These are phyloP conservation scores for Nasonia giraulti DNA, from an alignment of 1,140 invertebrate species.

Conservation along the genomic window DNA sequence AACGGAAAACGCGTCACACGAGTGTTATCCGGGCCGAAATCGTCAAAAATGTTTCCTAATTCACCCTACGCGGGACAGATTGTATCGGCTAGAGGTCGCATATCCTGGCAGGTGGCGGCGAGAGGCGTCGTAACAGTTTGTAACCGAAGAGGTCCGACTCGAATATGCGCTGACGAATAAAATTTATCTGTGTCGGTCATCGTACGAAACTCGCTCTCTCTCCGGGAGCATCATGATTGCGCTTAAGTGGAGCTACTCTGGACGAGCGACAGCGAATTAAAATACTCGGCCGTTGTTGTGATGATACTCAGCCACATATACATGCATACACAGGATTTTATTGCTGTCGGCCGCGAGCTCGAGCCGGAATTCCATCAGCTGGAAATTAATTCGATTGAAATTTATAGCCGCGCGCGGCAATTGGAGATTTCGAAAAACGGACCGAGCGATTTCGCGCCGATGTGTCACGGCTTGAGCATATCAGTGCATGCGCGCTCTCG, in stretches of 20 bases:
- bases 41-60: neutral
- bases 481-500: neutral
- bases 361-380: constrained; percentile 36
- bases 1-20: neutral
- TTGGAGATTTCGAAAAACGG: neutral
- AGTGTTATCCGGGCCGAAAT: neutral
- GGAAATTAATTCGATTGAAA: constrained; percentile 47
- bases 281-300: neutral
- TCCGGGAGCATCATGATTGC: constrained; percentile 20
- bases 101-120: neutral
- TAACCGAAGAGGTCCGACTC: too few relatives aligned
- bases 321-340: neutral
- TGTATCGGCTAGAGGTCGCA: neutral
- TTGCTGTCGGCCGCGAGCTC: neutral
- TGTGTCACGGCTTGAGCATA: neutral
- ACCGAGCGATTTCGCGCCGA: neutral
- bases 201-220: too few relatives aligned
- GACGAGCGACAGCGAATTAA: constrained; percentile 12
- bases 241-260: constrained; percentile 17
- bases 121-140: too few relatives aligned
- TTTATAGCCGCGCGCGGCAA: constrained; percentile 25
- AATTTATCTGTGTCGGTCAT: too few relatives aligned
- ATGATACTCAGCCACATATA: neutral
- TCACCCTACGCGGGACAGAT: neutral
- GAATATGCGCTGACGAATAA: too few relatives aligned